Base-by-base conservation (phyloP, 2,113 vertebrate genomes). In the Catharus minimus region DNA sequence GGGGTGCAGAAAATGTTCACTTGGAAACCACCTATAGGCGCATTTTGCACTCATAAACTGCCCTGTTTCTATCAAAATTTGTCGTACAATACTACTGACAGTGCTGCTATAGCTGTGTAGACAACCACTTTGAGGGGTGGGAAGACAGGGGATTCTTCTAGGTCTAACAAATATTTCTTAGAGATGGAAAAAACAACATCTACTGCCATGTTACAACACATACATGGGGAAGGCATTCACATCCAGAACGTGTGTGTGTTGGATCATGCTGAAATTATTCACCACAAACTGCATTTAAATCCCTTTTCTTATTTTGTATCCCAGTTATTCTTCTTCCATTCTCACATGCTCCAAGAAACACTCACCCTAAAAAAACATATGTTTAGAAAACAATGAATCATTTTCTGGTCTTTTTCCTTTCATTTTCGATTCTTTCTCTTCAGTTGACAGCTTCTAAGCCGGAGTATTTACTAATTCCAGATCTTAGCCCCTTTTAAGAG, bases 1-100 rank as follows among this genome's bases (percentile, higher is more conserved):
- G 49, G 23, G 28, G 18, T n/a, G 38, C 27, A 38, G 62, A 41
- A 44, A 28, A 27, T 10, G 5, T 10, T 65, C 32, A 5, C 33
- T 11, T 58, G 55, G 65, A 26, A 49, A 52, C 5, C 0, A 1
- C 30, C 24, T 1, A 7, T 1, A 27, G 38, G 11, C 28, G 28
- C 7, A 11, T 53, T 60, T 46, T 27, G 36, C 28, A 5, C 26
- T 64, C 57, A 19, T 15, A 13, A 21, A 9, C 21, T 10, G 52
- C 39, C 14, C 28, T 67, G 24, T 7, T 57, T 61, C 44, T 20
- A 41, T 28, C 50, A 39, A 44, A 53, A 68, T 27, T 15, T 11
- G 44, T 3, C 21, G 13, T 2, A 22, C 22, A n/a, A 11, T 10
- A 55, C 12, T 10, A 33, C 4, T 20, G 64, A 53, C 39, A 73